Evolutionary conservation across 2,113 vertebrate genomes (phyloP).

Genomic region (Pristiophorus japonicus): DNA sequence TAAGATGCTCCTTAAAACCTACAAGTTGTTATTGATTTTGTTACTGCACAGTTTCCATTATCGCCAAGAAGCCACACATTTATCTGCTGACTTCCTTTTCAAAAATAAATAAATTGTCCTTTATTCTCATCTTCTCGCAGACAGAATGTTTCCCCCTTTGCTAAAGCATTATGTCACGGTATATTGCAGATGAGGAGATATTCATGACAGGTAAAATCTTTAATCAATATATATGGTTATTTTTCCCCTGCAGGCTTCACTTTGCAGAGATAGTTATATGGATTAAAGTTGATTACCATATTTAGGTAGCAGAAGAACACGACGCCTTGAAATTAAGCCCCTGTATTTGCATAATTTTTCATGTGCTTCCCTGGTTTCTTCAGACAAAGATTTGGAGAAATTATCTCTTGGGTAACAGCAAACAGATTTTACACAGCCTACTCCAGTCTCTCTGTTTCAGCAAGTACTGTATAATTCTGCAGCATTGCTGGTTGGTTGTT

Average conservation of each 20-base stretch:
- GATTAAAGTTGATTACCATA: neutral
- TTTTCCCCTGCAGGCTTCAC: neutral
- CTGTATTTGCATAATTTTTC: neutral
- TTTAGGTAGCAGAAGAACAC: neutral
- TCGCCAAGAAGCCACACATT: neutral
- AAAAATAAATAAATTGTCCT: neutral
- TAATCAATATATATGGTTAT: neutral
- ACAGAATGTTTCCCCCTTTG: neutral
- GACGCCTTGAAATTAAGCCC: neutral
- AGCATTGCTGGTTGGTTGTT: neutral
- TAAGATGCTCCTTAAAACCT: too few relatives aligned
- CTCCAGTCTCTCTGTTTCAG: neutral
- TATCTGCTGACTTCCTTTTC: neutral
- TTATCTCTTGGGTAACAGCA: neutral
- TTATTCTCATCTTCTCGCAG: neutral
- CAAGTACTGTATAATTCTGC: neutral
- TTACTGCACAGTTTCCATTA: neutral
- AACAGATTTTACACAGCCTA: neutral
- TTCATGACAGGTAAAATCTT: neutral
- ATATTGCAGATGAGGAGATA: neutral
- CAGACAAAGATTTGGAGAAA: neutral
- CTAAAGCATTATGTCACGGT: neutral
- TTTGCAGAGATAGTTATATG: neutral
- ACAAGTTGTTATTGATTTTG: too few relatives aligned
- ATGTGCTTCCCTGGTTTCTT: neutral